Conservation (phyloP, 2,888 invertebrate species). For the Adelognathus sp. region DNA sequence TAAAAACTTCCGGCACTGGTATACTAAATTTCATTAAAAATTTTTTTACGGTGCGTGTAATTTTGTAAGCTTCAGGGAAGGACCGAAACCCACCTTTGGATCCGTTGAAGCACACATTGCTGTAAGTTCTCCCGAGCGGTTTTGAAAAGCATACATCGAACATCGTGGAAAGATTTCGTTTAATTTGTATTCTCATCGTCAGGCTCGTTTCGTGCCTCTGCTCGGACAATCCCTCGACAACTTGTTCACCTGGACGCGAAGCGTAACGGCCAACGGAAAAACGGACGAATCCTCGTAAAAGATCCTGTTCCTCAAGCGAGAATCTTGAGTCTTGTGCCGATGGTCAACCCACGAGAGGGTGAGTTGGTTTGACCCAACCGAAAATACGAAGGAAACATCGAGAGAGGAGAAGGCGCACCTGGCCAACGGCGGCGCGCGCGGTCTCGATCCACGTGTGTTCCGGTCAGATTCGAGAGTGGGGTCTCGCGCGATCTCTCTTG, state of each 20-base stretch:
- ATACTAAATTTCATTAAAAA: too few relatives aligned
- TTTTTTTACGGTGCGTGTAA: too few relatives aligned
- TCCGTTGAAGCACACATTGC: too few relatives aligned
- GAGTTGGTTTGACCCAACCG: conserved; percentile 32
- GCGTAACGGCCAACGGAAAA: conserved; percentile 22
- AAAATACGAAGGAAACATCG: conserved; percentile 37
- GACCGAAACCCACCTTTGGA: too few relatives aligned
- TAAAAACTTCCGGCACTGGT: too few relatives aligned
- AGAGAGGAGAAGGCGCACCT: conserved; percentile 42
- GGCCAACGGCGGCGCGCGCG: conserved; percentile 29
- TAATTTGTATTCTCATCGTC: background rate
- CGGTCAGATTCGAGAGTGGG: conserved; percentile 53
- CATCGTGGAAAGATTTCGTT: background rate
- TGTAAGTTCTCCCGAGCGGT: too few relatives aligned
- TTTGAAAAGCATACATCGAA: too few relatives aligned
- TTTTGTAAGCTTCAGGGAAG: too few relatives aligned
- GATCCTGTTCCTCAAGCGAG: conserved; percentile 28
- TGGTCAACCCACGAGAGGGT: conserved; percentile 53
- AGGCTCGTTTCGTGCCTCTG: background rate
- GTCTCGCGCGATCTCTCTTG: conserved; percentile 46
- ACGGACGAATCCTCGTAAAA: conserved; percentile 31
- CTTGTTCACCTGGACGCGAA: conserved; percentile 32
- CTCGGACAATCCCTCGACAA: conserved; percentile 4
- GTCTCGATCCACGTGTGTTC: conserved; percentile 36
- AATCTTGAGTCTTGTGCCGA: conserved; percentile 30